Base-by-base conservation (phyloP, 2,113 vertebrate genomes). In the Leptodactylus fuscus region DNA sequence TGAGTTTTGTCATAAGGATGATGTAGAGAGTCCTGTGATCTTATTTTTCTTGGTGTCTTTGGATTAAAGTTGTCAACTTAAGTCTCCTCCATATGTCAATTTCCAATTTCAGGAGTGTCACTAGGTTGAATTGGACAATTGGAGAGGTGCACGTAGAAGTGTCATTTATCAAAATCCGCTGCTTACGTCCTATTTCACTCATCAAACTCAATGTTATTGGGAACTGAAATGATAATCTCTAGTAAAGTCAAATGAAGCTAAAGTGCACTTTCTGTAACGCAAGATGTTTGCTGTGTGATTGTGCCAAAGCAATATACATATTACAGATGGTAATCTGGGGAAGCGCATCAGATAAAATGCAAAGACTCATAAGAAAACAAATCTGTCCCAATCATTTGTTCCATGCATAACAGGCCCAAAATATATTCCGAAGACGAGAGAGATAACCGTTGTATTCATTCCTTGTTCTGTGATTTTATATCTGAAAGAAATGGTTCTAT, bases 71-170 rank as follows among this genome's bases (percentile, higher is more conserved):
- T 41, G 36, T 80, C 77, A 80, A 80, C 53, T 62, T 44, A 80
- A 80, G 77, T 80, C 77, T 46, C 22, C 46, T 49, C 46, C 44
- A 85, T 85, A 78, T 78, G 74, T 85, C 73, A 85, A 69, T 78
- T 78, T 78, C 83, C 83, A 85, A 85, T 85, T 85, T 78, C 41
- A 22, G 32, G 82, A 65, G 16, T 81, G 87, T 85, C 82, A 76
- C n/a, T 55, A 7, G 51, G 62, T 83, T 83, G 73, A 76, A 77
- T 75, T 51, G 82, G 55, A 62, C 82, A 67, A 77, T 77, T 49
- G 38, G 38, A 84, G 71, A 24, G 46, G 29, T 53, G 38, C 53
- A 38, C 41, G 44, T 12, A 53, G 83, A 38, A 2, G 48, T 46
- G 27, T 34, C 41, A 78, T 85, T 49, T 69, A 78, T 85, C 83